Evolutionary conservation across 2,113 vertebrate genomes (phyloP), one percentile per base, ranked within the genome.

Genomic region (Gymnobelideus leadbeateri): DNA sequence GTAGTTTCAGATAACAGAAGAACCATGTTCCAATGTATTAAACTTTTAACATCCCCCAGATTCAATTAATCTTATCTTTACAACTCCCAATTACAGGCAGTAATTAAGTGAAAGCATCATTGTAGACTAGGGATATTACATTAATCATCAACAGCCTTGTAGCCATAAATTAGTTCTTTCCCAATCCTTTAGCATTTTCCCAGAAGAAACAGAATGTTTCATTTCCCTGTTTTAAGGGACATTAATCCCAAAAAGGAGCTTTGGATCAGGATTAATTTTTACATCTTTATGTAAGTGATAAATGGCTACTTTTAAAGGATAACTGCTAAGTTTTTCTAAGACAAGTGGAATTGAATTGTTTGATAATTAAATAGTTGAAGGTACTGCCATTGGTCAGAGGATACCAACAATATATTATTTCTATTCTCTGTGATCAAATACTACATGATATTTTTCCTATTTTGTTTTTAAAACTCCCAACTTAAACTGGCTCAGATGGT

Each of bases 21-120:
- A 98, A 96, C 98, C 96, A 1, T 93, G 91, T 98, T 98, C 95
- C 97, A 94, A 97, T 11, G 91, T 97, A 97, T 98, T 98, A 98
- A 98, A 98, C 98, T 98, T 98, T 98, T 97, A 98, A 98, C 98
- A 98, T 98, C 97, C 98, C 96, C 97, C 94, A 98, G 98, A 98
- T 99, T 98, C 98, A 98, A 99, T 99, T 98, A 98, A 98, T 99
- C 98, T 99, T 98, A 99, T 98, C 99, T 98, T 98, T 98, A 98
- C 98, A 99, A 98, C 98, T 99, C 98, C 98, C 98, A 99, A 98
- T 99, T 98, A 98, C 97, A 98, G 99, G 97, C 98, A 95, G 98
- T 99, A 99, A 99, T 99, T 98, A 99, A 98, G 98, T 98, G 98
- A 98, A 98, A 96, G 98, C 98, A 94, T 98, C 97, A 97, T 97